Base-by-base conservation (phyloP, 2,888 invertebrate species). In the Papilio gigon region DNA sequence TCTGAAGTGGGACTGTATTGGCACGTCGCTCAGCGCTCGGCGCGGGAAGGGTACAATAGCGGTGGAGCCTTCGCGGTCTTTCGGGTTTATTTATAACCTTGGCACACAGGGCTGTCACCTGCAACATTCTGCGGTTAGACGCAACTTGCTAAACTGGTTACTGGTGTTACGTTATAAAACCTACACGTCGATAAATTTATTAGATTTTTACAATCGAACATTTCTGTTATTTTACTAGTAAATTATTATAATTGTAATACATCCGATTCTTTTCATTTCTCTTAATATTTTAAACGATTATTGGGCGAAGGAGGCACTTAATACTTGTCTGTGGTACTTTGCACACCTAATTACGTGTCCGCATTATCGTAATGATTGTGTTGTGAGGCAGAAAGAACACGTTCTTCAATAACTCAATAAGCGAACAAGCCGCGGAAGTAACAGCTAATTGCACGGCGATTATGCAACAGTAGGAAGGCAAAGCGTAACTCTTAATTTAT, bases 71-170 rank as follows among this genome's bases (percentile, higher is more conserved):
- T 37, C 27, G 33, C 12, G 27, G 14, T 59, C 65, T 44, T 65
- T 42, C 25, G n/a, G 40, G n/a, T 35, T 56, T 60, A 60, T 66
- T 66, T 60, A 66, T 60, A 66, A 33, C 35, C 42, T 17, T 35
- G 47, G 22, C 25, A 12, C 8, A 27, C 11, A 44, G 59, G 33
- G n/a, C 44, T 44, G 22, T 42, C 53, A 56, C 53, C 30, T 30
- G 30, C 30, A 50, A 35, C 59, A 40, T 40, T 61, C 60, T 40
- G 40, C 3, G 60, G 60, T 37, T 27, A n/a, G 14, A 30, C 30
- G 30, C 30, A 50, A 27, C 30, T 56, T 17, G 17, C 53, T 30
- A 1, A 27, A 56, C 30, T 56, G n/a, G 27, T 27, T 50, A 53
- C 14, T 4, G 3, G 20, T 17, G 44, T 22, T 50, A 27, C 9